Conservation (phyloP, 2,113 vertebrate species). For the Tragulus kanchil region DNA sequence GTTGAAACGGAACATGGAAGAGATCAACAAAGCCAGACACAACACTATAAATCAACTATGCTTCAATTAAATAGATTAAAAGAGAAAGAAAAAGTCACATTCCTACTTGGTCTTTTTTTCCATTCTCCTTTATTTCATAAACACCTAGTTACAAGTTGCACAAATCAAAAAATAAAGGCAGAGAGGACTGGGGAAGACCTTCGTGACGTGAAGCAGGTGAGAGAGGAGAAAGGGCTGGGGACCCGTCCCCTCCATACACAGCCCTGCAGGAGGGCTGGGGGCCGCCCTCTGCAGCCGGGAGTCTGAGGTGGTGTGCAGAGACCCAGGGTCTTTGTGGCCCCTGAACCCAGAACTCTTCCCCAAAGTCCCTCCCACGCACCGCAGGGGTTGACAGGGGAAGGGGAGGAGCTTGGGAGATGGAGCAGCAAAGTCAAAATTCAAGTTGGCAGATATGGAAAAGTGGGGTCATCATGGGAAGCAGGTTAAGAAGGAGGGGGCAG, state of each 20-base stretch:
- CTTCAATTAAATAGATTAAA: not conserved
- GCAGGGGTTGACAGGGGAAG: not conserved
- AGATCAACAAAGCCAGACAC: conserved; percentile 67
- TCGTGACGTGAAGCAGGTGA: conserved; percentile 36
- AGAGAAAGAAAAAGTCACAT: conserved; percentile 60
- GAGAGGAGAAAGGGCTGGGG: conserved; percentile 65
- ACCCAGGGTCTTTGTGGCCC: conserved; percentile 38
- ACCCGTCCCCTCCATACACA: conserved; percentile 20
- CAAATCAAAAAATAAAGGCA: conserved; percentile 86
- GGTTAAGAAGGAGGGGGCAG: conserved; percentile 67
- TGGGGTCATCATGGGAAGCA: conserved; percentile 25
- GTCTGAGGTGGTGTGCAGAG: conserved; percentile 50
- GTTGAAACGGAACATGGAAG: not conserved
- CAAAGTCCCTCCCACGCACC: not conserved
- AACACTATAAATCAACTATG: not conserved
- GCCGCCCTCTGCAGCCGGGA: not conserved
- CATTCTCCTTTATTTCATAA: conserved; percentile 90
- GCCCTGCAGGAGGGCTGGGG: not conserved
- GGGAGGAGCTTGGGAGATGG: conserved; percentile 14
- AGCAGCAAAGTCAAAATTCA: conserved; percentile 73
- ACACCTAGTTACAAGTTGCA: conserved; percentile 91
- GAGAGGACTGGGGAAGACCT: conserved; percentile 40
- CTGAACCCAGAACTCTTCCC: conserved; percentile 49
- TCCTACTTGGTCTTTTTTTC: conserved; percentile 74
- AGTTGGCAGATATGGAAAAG: too few species aligned